Base-by-base conservation (phyloP, 2,888 invertebrate genomes). In the Diabrotica balteata region DNA sequence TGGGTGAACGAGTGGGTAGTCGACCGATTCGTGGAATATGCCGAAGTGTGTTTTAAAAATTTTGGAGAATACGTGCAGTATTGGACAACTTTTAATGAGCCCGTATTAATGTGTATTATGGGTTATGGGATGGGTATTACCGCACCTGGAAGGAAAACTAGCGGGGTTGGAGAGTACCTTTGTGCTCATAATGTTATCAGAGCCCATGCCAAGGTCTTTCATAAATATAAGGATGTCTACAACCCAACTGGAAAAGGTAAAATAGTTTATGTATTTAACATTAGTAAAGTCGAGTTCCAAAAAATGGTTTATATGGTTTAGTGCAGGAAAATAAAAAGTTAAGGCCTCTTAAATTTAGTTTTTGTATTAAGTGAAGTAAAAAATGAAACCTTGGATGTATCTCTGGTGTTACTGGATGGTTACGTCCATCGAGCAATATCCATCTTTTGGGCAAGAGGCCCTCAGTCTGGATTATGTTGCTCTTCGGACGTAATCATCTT, bases 161-260 rank as follows among this genome's bases (percentile, higher is more conserved):
- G 86, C 10, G 90, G 89, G 0, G 80, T 87, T 45, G 87, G 86
- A 8, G 87, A 87, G 70, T 92, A 92, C 77, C 73, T 87, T 70
- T 90, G 89, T 60, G 87, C 84, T 0, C 90, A 90, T 75, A 89
- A 88, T 68, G 81, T 90, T 46, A 82, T 93, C 7, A 79, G 87
- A 54, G 89, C 91, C 0, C 92, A 93, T 75, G 91, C 87, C 0
- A 86, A 83, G 76, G 88, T 87, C 0, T 92, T 90, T 77, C 84
- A 86, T 7, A 78, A 90, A 76, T 90, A 88, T 73, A 78, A 90
- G 57, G 82, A 86, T 3, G 84, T 86, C 8, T 91, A 88, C 80
- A 85, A 87, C 66, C 73, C 84, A 0, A 76, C 71, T 1, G 89
- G 90, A 77, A 84, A 87, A 66, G 78, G 77, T 75, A 22, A 22